These are phyloP conservation scores for Hemaris fuciformis DNA, from an alignment of 2,888 invertebrate species.

Conservation along the genomic window DNA sequence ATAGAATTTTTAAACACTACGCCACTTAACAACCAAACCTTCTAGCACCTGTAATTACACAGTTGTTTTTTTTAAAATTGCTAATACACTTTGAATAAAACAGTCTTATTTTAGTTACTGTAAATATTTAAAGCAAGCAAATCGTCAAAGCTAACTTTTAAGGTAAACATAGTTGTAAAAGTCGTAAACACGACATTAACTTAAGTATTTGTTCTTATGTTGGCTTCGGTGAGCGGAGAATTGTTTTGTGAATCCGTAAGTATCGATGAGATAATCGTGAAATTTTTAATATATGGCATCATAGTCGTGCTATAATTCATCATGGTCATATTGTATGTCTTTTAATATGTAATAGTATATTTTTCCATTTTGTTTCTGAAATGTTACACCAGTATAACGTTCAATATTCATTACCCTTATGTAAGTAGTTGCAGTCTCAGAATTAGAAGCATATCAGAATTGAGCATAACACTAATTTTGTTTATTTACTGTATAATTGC, in stretches of 20 bases:
- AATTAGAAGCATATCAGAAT: too few species aligned
- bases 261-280: conserved; percentile 34
- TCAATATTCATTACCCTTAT: too few species aligned
- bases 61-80: neutral
- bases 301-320: neutral
- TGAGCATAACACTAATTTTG: too few species aligned
- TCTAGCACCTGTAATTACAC: too few species aligned
- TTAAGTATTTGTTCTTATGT: neutral
- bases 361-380: too few species aligned
- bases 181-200: neutral
- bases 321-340: too few species aligned
- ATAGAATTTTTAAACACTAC: too few species aligned
- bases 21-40: too few species aligned
- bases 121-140: neutral
- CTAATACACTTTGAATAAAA: neutral
- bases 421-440: too few species aligned
- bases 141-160: neutral
- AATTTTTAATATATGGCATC: conserved; percentile 29
- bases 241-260: neutral
- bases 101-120: neutral
- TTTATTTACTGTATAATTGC: too few species aligned
- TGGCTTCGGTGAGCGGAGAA: neutral
- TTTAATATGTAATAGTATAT: too few species aligned
- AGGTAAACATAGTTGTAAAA: neutral
- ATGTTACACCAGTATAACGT: too few species aligned